Percentiles rank a stretch among this genome's conserved stretches.
phyloP scores from a whole-genome alignment of 1,140 invertebrate genomes.

The Bombus consobrinus region DNA sequence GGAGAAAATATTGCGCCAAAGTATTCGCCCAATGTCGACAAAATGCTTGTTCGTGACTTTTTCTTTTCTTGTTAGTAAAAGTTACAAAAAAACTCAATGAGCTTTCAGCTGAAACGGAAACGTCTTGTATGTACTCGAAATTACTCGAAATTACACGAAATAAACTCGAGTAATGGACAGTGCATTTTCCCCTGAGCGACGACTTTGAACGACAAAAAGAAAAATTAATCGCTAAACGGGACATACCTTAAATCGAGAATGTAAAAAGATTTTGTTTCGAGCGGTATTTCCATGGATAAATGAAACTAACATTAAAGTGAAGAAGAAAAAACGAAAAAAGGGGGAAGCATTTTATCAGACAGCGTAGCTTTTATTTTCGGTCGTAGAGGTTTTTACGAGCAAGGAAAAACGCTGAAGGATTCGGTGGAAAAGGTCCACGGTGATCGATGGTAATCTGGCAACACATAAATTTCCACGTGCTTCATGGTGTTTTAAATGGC shows the following conservation, averaged over 20 bases:
- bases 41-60: too few relatives aligned
- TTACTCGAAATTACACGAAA: not conserved
- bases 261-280: not conserved
- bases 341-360: slow-evolving; percentile 1
- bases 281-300: not conserved
- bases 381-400: slow-evolving; percentile 38
- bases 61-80: too few relatives aligned
- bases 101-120: not conserved
- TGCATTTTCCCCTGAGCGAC: not conserved
- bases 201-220: not conserved
- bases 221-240: not conserved
- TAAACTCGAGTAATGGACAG: not conserved
- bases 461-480: slow-evolving; percentile 53
- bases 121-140: too few relatives aligned
- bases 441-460: slow-evolving; percentile 60
- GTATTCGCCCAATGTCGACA: not conserved
- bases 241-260: not conserved
- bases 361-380: slow-evolving; percentile 30
- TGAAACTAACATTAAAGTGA: not conserved
- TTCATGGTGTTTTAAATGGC: slow-evolving; percentile 47
- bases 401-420: slow-evolving; percentile 10
- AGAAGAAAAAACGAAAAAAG: not conserved
- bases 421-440: slow-evolving; percentile 16
- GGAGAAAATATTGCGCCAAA: slow-evolving; percentile 35
- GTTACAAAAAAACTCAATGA: not conserved